phyloP scores from a whole-genome alignment of 2,888 invertebrate genomes.

The Drosophila ustulata region DNA sequence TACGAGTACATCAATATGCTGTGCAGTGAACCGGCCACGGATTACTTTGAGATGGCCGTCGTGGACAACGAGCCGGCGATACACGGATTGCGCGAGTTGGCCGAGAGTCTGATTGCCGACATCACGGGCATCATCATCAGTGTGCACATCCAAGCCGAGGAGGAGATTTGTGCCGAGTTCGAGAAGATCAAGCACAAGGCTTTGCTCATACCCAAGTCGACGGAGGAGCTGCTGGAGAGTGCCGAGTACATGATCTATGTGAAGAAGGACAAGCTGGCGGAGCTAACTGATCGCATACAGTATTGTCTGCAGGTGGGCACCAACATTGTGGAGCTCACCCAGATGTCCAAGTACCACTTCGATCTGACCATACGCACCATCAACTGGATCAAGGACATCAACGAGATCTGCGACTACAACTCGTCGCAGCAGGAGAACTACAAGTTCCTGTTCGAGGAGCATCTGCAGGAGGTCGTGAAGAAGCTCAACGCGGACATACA shows the following conservation, averaged over 20 bases:
- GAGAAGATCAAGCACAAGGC: constrained; percentile 89
- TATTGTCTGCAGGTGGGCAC: constrained; percentile 88
- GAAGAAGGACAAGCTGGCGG: constrained; percentile 89
- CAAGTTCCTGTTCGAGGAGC: constrained; percentile 94
- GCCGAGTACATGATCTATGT: constrained; percentile 93
- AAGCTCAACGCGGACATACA: constrained; percentile 90
- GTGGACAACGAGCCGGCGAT: constrained; percentile 89
- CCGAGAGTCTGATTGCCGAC: constrained; percentile 87
- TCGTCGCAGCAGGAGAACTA: constrained; percentile 91
- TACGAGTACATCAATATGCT: constrained; percentile 87
- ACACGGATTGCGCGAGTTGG: constrained; percentile 87
- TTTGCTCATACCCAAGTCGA: constrained; percentile 90
- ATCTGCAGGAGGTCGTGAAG: constrained; percentile 89
- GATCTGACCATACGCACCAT: constrained; percentile 92
- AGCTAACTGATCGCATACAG: constrained; percentile 89
- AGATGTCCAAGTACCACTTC: constrained; percentile 90
- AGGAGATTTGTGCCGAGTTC: constrained; percentile 90
- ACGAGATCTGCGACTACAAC: constrained; percentile 92
- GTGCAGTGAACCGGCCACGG: constrained; percentile 88
- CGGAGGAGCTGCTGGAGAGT: constrained; percentile 92
- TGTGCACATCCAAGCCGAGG: constrained; percentile 88
- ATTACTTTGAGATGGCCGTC: constrained; percentile 89
- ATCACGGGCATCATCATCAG: constrained; percentile 88
- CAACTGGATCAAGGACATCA: constrained; percentile 93
- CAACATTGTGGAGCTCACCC: constrained; percentile 91